phyloP scores from a whole-genome alignment of 2,113 vertebrate species.

The Cottus gobio region DNA sequence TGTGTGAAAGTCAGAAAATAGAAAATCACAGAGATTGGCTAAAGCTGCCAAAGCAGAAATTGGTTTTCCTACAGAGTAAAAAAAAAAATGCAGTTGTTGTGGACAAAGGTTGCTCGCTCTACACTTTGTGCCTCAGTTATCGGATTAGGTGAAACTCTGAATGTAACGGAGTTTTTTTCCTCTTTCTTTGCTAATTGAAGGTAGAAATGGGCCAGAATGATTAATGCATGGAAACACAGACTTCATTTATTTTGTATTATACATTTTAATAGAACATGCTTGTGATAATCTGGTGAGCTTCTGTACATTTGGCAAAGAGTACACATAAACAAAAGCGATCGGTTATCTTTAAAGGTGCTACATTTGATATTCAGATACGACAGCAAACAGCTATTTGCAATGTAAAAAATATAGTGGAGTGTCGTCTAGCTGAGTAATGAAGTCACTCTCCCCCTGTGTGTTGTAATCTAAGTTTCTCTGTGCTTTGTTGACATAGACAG shows the following conservation, averaged over 20 bases:
- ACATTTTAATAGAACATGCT: background rate
- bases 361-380: too few species aligned
- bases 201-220: background rate
- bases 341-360: background rate
- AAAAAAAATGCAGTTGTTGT: slow-evolving; percentile 31
- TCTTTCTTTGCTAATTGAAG: slow-evolving; percentile 14
- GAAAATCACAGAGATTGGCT: slow-evolving; percentile 25
- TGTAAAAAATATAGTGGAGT: too few species aligned
- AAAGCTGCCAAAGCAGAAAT: slow-evolving; percentile 44
- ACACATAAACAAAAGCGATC: background rate
- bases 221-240: background rate
- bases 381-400: too few species aligned
- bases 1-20: slow-evolving; percentile 35
- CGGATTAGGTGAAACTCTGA: background rate
- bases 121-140: background rate
- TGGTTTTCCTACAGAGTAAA: slow-evolving; percentile 48
- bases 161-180: background rate
- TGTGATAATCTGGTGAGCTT: background rate
- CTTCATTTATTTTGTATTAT: background rate
- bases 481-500: background rate
- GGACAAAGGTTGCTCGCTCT: background rate
- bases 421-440: background rate
- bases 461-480: too few species aligned
- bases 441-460: too few species aligned
- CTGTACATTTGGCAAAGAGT: background rate